Conservation (phyloP, 2,888 invertebrate species). For the Drosophila affinis region DNA sequence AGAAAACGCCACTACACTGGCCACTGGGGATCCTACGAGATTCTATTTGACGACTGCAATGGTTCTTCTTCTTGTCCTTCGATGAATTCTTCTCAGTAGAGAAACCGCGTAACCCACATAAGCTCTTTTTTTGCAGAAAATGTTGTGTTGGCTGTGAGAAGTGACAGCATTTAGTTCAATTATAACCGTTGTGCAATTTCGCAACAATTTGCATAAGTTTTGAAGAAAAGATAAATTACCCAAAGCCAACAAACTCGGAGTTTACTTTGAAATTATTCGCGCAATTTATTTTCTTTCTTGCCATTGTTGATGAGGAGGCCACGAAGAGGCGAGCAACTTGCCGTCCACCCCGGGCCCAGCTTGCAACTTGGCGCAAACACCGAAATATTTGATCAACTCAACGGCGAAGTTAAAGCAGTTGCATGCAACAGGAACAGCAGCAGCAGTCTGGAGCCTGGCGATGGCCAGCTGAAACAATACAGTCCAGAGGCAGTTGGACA, state of each 20-base stretch:
- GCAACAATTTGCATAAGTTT: neutral
- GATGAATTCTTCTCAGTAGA: too few species aligned
- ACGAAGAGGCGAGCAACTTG: neutral
- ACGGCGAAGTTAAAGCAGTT: slow-evolving; percentile 49
- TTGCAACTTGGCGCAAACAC: slow-evolving; percentile 31
- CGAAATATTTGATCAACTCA: slow-evolving; percentile 42
- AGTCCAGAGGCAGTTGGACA: slow-evolving; percentile 8
- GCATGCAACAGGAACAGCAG: slow-evolving; percentile 23
- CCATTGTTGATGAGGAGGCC: too few species aligned
- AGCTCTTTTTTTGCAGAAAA: too few species aligned
- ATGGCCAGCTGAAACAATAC: slow-evolving; percentile 52
- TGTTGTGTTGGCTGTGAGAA: too few species aligned
- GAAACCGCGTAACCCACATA: too few species aligned
- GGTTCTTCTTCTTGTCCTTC: neutral
- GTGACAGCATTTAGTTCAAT: neutral
- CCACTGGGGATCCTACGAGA: too few species aligned
- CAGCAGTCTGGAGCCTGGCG: neutral
- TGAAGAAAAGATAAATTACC: neutral
- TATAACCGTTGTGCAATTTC: neutral
- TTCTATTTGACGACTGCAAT: slow-evolving; percentile 13
- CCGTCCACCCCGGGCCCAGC: neutral
- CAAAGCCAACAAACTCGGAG: neutral
- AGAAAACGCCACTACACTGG: too few species aligned
- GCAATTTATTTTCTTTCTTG: neutral
- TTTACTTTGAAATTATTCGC: neutral